Percentiles rank a stretch among this genome's conserved stretches.
Evolutionary conservation across 2,888 invertebrate genomes (phyloP).

Genomic region (Crematogaster levior): DNA sequence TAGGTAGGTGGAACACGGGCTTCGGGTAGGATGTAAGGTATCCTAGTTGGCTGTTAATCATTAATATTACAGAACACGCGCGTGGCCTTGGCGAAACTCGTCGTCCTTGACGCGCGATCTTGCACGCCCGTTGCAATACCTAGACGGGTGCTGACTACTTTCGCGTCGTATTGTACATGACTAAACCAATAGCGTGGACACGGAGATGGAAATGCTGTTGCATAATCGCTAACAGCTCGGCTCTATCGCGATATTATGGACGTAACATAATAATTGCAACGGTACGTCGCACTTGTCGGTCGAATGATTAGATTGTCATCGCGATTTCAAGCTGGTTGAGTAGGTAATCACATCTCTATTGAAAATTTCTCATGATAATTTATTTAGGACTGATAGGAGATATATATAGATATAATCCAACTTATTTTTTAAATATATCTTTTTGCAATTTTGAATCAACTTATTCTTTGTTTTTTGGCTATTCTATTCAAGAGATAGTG

Average conservation of each 20-base stretch:
- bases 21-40: constrained; percentile 39
- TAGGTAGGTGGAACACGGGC: background rate
- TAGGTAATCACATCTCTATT: background rate
- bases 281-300: constrained; percentile 1
- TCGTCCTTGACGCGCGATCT: constrained; percentile 64
- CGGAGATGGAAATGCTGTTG: constrained; percentile 11
- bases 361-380: constrained; percentile 3
- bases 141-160: constrained; percentile 34
- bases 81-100: constrained; percentile 66
- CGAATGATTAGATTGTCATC: constrained; percentile 15
- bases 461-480: background rate
- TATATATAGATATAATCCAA: constrained; percentile 1
- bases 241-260: background rate
- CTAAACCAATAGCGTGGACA: background rate
- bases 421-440: background rate
- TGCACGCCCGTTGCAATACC: constrained; percentile 48
- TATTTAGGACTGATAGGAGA: too few relatives aligned
- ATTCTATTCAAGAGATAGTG: background rate
- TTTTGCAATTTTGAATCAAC: background rate
- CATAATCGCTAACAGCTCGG: constrained; percentile 20
- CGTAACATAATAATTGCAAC: constrained; percentile 16
- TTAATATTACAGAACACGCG: constrained; percentile 37
- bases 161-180: constrained; percentile 1
- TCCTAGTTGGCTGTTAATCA: constrained; percentile 40
- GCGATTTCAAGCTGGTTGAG: constrained; percentile 1